Base-by-base conservation (phyloP, 2,888 invertebrate species). In the Urechis unicinctus region DNA sequence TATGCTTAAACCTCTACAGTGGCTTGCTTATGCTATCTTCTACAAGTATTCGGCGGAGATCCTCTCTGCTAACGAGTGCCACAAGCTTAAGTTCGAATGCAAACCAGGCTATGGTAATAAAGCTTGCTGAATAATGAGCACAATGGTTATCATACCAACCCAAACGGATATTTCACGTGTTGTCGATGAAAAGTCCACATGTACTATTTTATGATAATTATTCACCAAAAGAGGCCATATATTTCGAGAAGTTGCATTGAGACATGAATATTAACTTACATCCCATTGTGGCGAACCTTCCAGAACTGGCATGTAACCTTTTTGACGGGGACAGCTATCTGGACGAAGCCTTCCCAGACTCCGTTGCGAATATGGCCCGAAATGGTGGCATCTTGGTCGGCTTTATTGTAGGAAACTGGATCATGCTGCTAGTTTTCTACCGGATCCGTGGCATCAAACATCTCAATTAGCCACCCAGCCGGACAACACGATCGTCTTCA, bases 241-340 rank as follows among this genome's bases (percentile, higher is more conserved):
- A n/a, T n/a, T n/a, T n/a, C n/a, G n/a, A n/a, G n/a, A n/a, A n/a
- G n/a, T n/a, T n/a, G n/a, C n/a, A n/a, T n/a, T n/a, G n/a, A n/a
- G n/a, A n/a, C n/a, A n/a, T n/a, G n/a, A n/a, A n/a, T n/a, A n/a
- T n/a, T n/a, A n/a, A n/a, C n/a, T n/a, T n/a, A n/a, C n/a, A n/a
- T n/a, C n/a, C n/a, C n/a, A n/a, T n/a, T n/a, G n/a, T n/a, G n/a
- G n/a, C n/a, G n/a, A n/a, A n/a, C n/a, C n/a, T n/a, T n/a, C n/a
- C n/a, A n/a, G n/a, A n/a, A n/a, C n/a, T 13, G 36, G 9, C 36
- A 9, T 36, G 36, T 36, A 17, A 17, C 9, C 9, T 13, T 36
- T 36, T 13, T n/a, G n/a, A 36, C 17, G 52, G 52, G 9, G 52
- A 52, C 26, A 25, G 4, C 44, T 52, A 52, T 26, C 25, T 52